phyloP scores from a whole-genome alignment of 1,140 invertebrate species.

The Chelonus insularis region DNA sequence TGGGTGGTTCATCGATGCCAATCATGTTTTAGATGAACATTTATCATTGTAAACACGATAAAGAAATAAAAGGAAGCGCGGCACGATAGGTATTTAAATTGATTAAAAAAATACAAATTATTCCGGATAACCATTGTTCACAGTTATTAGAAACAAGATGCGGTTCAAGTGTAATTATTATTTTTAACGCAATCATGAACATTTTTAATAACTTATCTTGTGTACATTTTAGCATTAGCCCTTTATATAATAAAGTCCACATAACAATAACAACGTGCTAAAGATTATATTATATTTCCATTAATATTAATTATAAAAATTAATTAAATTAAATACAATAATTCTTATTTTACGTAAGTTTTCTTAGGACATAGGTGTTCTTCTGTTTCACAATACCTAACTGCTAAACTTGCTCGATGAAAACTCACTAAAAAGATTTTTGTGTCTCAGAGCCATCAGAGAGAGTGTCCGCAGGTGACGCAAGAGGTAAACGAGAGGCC shows the following conservation, averaged over 20 bases:
- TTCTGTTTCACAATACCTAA: neutral
- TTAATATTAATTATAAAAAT: too few species aligned
- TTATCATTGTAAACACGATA: neutral
- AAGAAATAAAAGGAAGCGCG: conserved; percentile 14
- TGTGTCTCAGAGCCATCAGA: conserved; percentile 1
- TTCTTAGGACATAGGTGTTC: too few species aligned
- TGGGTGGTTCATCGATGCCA: conserved; percentile 10
- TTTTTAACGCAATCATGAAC: conserved; percentile 53
- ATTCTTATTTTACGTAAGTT: too few species aligned
- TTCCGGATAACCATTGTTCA: too few species aligned
- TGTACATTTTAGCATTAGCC: conserved; percentile 58
- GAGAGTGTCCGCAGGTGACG: conserved; percentile 13
- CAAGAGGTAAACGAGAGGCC: conserved; percentile 10
- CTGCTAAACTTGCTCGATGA: neutral
- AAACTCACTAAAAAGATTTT: neutral
- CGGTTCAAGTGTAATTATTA: conserved; percentile 55
- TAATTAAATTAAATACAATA: too few species aligned
- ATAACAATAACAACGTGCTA: conserved; percentile 40
- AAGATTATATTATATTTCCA: too few species aligned
- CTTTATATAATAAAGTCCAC: conserved; percentile 59
- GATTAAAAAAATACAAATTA: neutral
- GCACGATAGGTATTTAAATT: conserved; percentile 25
- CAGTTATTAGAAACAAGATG: too few species aligned
- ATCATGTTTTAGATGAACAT: neutral
- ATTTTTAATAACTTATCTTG: conserved; percentile 58